Evolutionary conservation across 35 echinoderm and acorn worm species (phyloP).

Genomic region (Ophioderma brevispina): DNA sequence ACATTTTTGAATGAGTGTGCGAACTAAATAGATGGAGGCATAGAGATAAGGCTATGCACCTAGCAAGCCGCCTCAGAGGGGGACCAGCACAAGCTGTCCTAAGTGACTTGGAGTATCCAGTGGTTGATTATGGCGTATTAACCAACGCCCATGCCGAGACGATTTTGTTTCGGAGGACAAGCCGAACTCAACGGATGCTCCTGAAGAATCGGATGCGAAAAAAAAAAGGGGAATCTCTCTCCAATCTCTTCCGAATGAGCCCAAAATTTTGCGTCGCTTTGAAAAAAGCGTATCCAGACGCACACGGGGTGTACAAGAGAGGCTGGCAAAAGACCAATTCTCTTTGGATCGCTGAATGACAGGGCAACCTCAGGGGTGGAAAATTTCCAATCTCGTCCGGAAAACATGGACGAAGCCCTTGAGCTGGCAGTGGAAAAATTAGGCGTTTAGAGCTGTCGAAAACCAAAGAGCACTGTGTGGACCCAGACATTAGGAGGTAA

Average conservation of each 20-base stretch:
- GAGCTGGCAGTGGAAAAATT: slow-evolving; percentile 42
- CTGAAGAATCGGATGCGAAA: neutral
- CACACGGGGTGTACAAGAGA: neutral
- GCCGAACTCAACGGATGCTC: neutral
- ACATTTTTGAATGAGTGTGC: neutral
- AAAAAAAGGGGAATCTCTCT: too few species aligned
- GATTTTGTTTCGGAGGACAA: slow-evolving; percentile 21
- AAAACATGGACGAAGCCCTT: slow-evolving; percentile 27
- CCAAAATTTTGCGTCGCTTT: slow-evolving; percentile 16
- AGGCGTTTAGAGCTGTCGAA: slow-evolving; percentile 45
- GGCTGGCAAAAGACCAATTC: slow-evolving; percentile 43
- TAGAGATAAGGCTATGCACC: slow-evolving; percentile 12
- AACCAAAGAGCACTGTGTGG: slow-evolving; percentile 49
- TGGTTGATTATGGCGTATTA: neutral
- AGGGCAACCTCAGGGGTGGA: slow-evolving; percentile 33
- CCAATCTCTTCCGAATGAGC: slow-evolving; percentile 30
- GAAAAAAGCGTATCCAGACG: slow-evolving; percentile 18
- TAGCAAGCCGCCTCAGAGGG: slow-evolving; percentile 43
- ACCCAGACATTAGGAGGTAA: too few species aligned
- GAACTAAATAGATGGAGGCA: slow-evolving; percentile 39
- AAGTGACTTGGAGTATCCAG: slow-evolving; percentile 22
- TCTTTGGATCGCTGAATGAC: slow-evolving; percentile 46
- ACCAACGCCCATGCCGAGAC: slow-evolving; percentile 6
- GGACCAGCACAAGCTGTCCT: slow-evolving; percentile 30
- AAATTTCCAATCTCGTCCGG: slow-evolving; percentile 42